These are phyloP conservation scores for Cavia aperea DNA, from an alignment of 2,113 vertebrate species.

Conservation along the genomic window DNA sequence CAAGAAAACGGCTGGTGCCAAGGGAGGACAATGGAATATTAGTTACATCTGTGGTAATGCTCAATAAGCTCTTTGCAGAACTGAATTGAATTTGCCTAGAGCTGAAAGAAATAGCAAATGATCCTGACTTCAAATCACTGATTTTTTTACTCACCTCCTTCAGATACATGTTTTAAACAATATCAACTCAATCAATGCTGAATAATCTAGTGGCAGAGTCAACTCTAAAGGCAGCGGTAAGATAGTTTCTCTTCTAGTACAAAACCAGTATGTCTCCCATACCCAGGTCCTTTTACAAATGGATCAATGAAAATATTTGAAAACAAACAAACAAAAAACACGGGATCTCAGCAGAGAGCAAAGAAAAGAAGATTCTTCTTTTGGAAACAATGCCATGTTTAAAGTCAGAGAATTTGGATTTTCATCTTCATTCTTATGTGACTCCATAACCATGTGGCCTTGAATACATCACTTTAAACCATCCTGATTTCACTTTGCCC, in stretches of 20 bases:
- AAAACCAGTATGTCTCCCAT: neutral
- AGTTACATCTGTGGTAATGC: neutral
- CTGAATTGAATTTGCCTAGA: constrained; percentile 30
- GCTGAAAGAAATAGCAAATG: constrained; percentile 39
- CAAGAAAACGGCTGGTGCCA: neutral
- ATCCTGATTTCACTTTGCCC: constrained; percentile 3
- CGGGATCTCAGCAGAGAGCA: neutral
- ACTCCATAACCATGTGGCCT: neutral
- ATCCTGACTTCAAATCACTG: neutral
- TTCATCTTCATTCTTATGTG: neutral
- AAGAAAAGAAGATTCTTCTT: neutral
- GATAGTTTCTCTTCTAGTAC: neutral
- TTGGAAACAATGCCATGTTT: neutral
- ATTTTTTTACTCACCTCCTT: constrained; percentile 47
- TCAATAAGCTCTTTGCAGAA: constrained; percentile 15
- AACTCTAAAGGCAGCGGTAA: neutral
- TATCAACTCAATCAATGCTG: neutral
- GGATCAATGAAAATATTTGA: neutral
- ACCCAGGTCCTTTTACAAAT: neutral
- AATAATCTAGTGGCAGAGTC: neutral
- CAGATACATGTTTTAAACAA: constrained; percentile 11
- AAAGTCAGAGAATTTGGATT: neutral
- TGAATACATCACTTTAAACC: neutral
- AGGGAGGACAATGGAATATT: neutral
- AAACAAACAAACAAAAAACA: neutral